Conservation (phyloP, 2,797 vertebrate genomes). For the Glossophaga mutica region DNA sequence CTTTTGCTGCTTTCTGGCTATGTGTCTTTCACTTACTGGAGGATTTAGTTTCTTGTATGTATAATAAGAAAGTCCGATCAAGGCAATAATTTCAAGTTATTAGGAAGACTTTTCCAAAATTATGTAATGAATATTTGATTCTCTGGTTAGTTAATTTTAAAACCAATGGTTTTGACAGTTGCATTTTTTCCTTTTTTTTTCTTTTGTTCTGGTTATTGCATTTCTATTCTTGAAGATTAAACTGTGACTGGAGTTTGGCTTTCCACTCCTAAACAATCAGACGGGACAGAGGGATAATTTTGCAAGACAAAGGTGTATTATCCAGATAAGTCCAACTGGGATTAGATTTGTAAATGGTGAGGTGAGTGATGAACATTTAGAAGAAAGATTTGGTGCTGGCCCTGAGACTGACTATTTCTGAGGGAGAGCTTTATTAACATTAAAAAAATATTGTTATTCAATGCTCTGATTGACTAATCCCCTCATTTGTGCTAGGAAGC, state of each 20-base stretch:
- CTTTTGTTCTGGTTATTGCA: background rate
- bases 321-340: background rate
- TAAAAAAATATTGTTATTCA: background rate
- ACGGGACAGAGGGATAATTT: background rate
- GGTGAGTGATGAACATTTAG: background rate
- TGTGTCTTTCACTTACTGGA: constrained; percentile 72
- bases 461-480: background rate
- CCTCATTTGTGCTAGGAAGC: background rate
- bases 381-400: background rate
- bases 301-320: background rate
- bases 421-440: background rate
- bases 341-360: background rate
- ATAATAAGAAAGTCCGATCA: constrained; percentile 73
- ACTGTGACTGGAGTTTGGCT: background rate
- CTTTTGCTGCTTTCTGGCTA: constrained; percentile 65
- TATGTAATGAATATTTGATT: background rate
- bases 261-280: background rate
- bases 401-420: background rate
- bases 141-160: constrained; percentile 29
- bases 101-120: constrained; percentile 64
- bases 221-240: constrained; percentile 31
- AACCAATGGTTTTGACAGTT: background rate
- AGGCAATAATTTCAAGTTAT: constrained; percentile 76
- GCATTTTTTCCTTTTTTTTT: background rate
- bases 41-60: constrained; percentile 66